Evolutionary conservation across 2,888 invertebrate genomes (phyloP).

Genomic region (Branchipolynoe longqiensis): DNA sequence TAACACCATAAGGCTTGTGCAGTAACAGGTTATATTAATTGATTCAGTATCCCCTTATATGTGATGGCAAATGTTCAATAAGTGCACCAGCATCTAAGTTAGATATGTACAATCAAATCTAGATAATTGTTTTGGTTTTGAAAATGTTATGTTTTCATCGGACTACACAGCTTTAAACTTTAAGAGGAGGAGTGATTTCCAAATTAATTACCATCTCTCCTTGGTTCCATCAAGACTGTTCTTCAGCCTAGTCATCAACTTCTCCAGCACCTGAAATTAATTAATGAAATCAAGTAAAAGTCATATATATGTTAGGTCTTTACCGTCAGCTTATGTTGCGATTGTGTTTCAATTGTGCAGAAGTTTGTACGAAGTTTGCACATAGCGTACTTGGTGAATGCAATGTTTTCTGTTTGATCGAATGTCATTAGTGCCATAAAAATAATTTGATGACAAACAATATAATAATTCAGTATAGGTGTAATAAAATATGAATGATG

Average conservation of each 20-base stretch:
- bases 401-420: neutral
- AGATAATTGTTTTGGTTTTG: no score
- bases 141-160: no score
- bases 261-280: neutral
- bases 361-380: neutral
- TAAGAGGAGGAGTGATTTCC: neutral
- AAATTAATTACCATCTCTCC: neutral
- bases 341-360: neutral
- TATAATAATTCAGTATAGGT: neutral
- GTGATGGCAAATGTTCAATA: no score
- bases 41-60: no score
- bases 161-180: no score
- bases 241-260: neutral
- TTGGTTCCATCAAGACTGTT: neutral
- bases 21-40: no score
- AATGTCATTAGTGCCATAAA: neutral
- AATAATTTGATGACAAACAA: neutral
- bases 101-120: no score
- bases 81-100: neutral
- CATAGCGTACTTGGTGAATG: neutral
- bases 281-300: neutral
- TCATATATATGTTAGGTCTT: neutral
- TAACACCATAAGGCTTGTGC: no score
- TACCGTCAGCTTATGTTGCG: neutral
- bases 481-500: no score